Evolutionary conservation across 2,888 invertebrate genomes (phyloP).

Genomic region (Acleris literana): DNA sequence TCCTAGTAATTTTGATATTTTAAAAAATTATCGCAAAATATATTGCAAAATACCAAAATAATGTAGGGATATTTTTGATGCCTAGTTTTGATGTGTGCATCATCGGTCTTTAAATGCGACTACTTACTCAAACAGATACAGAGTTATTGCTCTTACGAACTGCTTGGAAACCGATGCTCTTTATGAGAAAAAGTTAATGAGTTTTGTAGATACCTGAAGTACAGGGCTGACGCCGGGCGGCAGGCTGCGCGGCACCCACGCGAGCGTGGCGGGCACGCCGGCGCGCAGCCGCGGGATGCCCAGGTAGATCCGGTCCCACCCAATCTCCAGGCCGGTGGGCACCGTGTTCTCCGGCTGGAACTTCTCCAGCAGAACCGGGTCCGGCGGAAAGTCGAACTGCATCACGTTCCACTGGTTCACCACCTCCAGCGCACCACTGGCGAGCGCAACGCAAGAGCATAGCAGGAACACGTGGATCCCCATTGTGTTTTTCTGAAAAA

Average conservation of each 20-base stretch:
- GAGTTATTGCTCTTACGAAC: too few species aligned
- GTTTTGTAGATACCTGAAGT: conserved; percentile 78
- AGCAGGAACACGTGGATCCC: conserved; percentile 52
- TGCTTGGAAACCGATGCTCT: too few species aligned
- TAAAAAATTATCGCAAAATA: too few species aligned
- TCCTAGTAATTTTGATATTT: too few species aligned
- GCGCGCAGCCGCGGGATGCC: conserved; percentile 89
- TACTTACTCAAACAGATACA: too few species aligned
- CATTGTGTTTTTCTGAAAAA: conserved; percentile 50
- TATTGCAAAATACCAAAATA: too few species aligned
- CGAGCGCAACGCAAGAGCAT: conserved; percentile 60
- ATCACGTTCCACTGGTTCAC: conserved; percentile 88
- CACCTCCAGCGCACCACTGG: conserved; percentile 82
- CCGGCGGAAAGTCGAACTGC: conserved; percentile 86
- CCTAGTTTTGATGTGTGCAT: too few species aligned
- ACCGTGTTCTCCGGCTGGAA: conserved; percentile 89
- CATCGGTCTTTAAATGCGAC: too few species aligned
- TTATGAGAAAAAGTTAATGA: not conserved
- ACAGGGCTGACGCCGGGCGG: conserved; percentile 87
- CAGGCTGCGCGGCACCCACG: conserved; percentile 85
- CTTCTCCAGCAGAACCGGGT: conserved; percentile 81
- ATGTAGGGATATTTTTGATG: too few species aligned
- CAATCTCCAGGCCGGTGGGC: conserved; percentile 90
- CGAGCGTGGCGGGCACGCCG: conserved; percentile 90
- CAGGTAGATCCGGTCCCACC: conserved; percentile 88